These are phyloP conservation scores for Salpingus planirostris DNA, from an alignment of 2,888 invertebrate genomes.

Conservation along the genomic window DNA sequence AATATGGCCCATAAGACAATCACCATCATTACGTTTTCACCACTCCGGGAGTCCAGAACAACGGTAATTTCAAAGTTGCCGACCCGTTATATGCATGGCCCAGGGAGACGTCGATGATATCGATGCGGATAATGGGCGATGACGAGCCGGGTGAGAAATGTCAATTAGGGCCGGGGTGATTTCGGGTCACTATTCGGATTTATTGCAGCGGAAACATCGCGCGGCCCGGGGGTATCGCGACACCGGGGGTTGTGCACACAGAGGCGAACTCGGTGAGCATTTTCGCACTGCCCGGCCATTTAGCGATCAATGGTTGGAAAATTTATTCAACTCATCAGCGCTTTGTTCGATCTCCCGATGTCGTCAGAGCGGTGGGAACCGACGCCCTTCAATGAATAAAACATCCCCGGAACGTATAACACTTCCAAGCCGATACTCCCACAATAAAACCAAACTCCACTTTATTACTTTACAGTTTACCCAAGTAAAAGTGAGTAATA, in stretches of 20 bases:
- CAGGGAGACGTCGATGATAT: too few species aligned
- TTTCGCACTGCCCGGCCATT: slow-evolving; percentile 35
- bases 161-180: slow-evolving; percentile 29
- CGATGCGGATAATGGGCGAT: too few species aligned
- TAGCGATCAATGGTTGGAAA: slow-evolving; percentile 39
- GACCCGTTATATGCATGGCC: too few species aligned
- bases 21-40: slow-evolving; percentile 6
- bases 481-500: too few species aligned
- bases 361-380: too few species aligned
- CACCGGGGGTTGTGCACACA: slow-evolving; percentile 22
- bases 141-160: slow-evolving; percentile 30
- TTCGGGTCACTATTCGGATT: slow-evolving; percentile 27
- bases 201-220: slow-evolving; percentile 31
- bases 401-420: too few species aligned
- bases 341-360: too few species aligned
- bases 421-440: too few species aligned
- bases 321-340: slow-evolving; percentile 33
- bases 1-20: slow-evolving; percentile 8
- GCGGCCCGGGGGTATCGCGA: slow-evolving; percentile 27
- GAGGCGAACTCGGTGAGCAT: slow-evolving; percentile 30
- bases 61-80: slow-evolving; percentile 4
- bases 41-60: not conserved
- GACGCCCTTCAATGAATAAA: too few species aligned
- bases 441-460: too few species aligned
- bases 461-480: too few species aligned